Evolutionary conservation across 2,888 invertebrate species (phyloP).

Genomic region (Anthoptus insignis): DNA sequence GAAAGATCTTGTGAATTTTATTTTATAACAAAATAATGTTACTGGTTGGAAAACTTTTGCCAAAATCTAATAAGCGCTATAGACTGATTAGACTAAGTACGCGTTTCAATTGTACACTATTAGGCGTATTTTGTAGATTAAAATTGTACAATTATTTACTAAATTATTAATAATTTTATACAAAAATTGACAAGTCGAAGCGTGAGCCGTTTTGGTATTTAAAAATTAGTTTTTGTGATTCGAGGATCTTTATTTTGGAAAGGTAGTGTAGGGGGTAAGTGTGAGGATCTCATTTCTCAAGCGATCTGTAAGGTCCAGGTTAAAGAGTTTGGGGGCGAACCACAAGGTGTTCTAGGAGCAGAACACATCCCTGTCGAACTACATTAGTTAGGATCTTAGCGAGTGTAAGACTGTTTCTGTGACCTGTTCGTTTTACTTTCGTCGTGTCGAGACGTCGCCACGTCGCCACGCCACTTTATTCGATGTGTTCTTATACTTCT

Average conservation of each 20-base stretch:
- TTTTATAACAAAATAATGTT: conserved; percentile 61
- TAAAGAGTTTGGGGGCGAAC: conserved; percentile 70
- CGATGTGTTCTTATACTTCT: conserved; percentile 86
- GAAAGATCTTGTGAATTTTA: conserved; percentile 68
- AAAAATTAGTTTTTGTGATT: conserved; percentile 74
- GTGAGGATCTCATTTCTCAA: conserved; percentile 68
- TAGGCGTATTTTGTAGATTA: conserved; percentile 84
- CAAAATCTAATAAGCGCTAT: conserved; percentile 86
- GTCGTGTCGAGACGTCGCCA: conserved; percentile 74
- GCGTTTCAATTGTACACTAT: conserved; percentile 84
- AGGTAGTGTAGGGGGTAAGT: conserved; percentile 71
- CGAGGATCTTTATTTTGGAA: conserved; percentile 70
- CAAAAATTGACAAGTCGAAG: conserved; percentile 68
- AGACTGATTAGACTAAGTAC: conserved; percentile 86
- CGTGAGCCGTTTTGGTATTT: conserved; percentile 70
- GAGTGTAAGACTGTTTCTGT: conserved; percentile 87
- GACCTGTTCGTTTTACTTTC: conserved; percentile 87
- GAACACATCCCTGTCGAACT: conserved; percentile 86
- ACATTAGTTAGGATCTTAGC: conserved; percentile 85
- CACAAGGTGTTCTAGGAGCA: conserved; percentile 85
- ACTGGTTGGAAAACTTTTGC: conserved; percentile 68
- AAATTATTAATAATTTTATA: conserved; percentile 74
- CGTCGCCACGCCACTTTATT: conserved; percentile 66
- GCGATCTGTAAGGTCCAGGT: conserved; percentile 62
- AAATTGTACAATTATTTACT: conserved; percentile 82